A percentile compares a stretch with the other conserved stretches of the same genome.
Conservation (phyloP, 1,140 invertebrate species). For the Pseudachorutes palmiensis region DNA sequence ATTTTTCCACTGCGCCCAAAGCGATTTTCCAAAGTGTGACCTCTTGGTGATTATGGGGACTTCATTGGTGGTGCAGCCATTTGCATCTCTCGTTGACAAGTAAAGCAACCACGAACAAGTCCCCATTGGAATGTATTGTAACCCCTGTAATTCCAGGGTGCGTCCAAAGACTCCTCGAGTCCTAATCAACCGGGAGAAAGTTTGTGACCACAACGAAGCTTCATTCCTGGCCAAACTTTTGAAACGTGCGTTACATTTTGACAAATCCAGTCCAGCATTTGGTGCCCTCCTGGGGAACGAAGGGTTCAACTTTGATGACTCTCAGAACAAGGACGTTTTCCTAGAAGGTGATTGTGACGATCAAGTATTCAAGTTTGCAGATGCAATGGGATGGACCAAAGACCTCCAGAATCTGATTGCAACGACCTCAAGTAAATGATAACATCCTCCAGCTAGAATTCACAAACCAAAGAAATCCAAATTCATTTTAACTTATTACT, state of each 20-base stretch:
- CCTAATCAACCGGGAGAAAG: conserved; percentile 74
- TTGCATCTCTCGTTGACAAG: conserved; percentile 78
- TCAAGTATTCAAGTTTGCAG: conserved; percentile 66
- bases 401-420: conserved; percentile 23
- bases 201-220: conserved; percentile 49
- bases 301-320: conserved; percentile 45
- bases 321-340: conserved; percentile 70
- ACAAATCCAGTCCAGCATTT: conserved; percentile 41
- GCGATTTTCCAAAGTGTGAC: conserved; percentile 81
- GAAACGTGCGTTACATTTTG: conserved; percentile 53
- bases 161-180: conserved; percentile 62
- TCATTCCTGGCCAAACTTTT: conserved; percentile 46
- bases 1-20: conserved; percentile 56
- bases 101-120: conserved; percentile 41
- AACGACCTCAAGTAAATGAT: neutral
- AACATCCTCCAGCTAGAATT: too few species aligned
- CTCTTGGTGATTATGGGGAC: conserved; percentile 91
- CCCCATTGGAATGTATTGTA: neutral
- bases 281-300: conserved; percentile 19
- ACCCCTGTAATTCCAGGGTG: conserved; percentile 51
- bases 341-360: conserved; percentile 80
- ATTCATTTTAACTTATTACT: too few species aligned
- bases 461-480: too few species aligned
- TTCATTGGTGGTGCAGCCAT: conserved; percentile 87
- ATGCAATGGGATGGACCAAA: conserved; percentile 68